Base-by-base conservation (phyloP, 2,888 invertebrate genomes). In the Crematogaster levior region DNA sequence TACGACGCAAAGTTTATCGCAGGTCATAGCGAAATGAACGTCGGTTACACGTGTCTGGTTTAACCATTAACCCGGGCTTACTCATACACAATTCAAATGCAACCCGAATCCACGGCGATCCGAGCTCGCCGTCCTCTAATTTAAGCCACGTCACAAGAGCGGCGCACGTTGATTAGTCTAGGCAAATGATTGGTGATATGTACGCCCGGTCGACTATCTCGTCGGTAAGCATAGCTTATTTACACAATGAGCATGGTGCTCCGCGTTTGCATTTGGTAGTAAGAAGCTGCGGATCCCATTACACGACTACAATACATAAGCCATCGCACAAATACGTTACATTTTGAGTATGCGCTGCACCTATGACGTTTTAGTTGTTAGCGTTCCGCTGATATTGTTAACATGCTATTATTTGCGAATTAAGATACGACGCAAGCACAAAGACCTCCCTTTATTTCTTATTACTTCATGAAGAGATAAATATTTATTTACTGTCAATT, bases 131-230 rank as follows among this genome's bases (percentile, higher is more conserved):
- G 68, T 66, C 80, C 74, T 84, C 82, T 80, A 85, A 88, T 88
- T 84, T 82, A 85, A 87, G 81, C 85, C 86, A 77, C 84, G 82
- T 87, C 86, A 84, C 85, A 87, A 86, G 82, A 85, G 82, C 84
- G 66, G 63, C 66, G 74, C 74, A 85, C 86, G 81, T 80, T 86
- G 85, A 87, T 87, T 83, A 87, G 82, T 75, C 72, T 60, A 43
- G 65, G 72, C 83, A 84, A 84, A 75, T 79, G 83, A 84, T 79
- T 73, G 48, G 60, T 80, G 73, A 83, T 73, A 56, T 34, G n/a
- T 43, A 63, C 75, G 30, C 56, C 60, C 27, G 68, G 58, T 46
- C 24, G 79, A 27, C 77, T 37, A 61, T 40, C 77, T 70, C 75
- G 60, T 68, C 51, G 68, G 66, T 46, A 74, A 84, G 73, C 83